Evolutionary conservation across 2,113 vertebrate species (phyloP), one percentile per base, ranked within the genome.

Genomic region (Eidolon helvum): DNA sequence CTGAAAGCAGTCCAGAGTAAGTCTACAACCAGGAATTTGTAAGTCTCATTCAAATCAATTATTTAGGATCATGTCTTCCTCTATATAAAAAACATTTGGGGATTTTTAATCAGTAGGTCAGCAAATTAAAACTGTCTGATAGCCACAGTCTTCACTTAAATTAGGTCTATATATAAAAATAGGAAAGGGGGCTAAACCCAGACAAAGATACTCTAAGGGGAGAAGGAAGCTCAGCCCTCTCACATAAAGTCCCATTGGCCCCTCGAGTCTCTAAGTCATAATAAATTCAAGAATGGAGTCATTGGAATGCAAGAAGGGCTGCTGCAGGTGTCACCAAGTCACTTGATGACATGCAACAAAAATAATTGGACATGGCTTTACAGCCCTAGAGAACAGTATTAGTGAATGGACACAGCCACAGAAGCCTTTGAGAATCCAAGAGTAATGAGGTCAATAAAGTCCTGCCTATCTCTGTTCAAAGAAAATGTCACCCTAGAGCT

Each of bases 401-500:
- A 43, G 88, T 91, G 89, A 94, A 87, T 92, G 96, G 88, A 43
- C 57, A 77, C 30, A 69, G 28, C 19, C 63, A 91, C 35, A 55
- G 45, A 69, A 63, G 50, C 72, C 91, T 94, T 57, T 83, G 93
- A 97, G 87, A 84, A 71, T 26, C 40, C 24, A 55, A 78, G 78
- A 86, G 87, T 87, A 97, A 97, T 71, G 74, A 95, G 59, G 78
- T 87, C 83, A 93, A 95, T 96, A 96, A 91, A 95, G 88, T 33
- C 75, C 79, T 95, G 79, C 90, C 83, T 94, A 75, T 93, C 93
- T 43, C 35, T 90, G 28, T 50, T 89, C 19, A 50, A 92, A 45
- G 66, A 96, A 96, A 94, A 96, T 85, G 87, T 71, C 92, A 90
- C 0, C 0, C 63, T 84, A 71, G 14, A 61, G 50, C 83, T 92